phyloP scores from a whole-genome alignment of 2,888 invertebrate species.

The Andrena dorsata region DNA sequence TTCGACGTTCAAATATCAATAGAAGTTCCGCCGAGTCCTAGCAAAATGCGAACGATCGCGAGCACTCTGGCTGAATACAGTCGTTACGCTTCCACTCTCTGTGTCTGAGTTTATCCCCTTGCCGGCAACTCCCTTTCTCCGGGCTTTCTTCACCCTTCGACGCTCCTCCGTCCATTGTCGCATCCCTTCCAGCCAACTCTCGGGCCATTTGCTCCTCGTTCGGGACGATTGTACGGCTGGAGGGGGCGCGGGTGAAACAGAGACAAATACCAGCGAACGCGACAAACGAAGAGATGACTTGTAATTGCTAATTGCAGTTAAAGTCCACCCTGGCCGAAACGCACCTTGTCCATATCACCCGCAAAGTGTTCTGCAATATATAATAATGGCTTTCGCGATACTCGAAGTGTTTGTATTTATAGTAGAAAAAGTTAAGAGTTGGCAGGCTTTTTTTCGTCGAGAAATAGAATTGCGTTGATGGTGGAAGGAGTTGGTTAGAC shows the following conservation, averaged over 20 bases:
- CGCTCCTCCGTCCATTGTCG: constrained; percentile 14
- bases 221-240: constrained; percentile 62
- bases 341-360: too few species aligned
- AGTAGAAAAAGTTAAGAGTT: not conserved
- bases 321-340: not conserved
- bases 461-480: not conserved
- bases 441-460: not conserved
- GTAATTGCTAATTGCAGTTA: constrained; percentile 38
- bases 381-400: not conserved
- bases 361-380: not conserved
- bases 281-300: constrained; percentile 67
- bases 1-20: constrained; percentile 76
- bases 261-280: constrained; percentile 40
- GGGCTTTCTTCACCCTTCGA: constrained; percentile 28
- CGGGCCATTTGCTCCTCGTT: constrained; percentile 61
- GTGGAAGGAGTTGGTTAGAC: not conserved
- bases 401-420: not conserved
- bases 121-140: constrained; percentile 12
- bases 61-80: constrained; percentile 76
- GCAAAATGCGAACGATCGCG: constrained; percentile 71
- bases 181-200: constrained; percentile 6
- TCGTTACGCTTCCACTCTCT: constrained; percentile 73
- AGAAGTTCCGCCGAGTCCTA: constrained; percentile 68
- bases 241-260: not conserved
- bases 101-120: constrained; percentile 42